phyloP scores from a whole-genome alignment of 2,797 vertebrate species.

The Tokudaia tokunoshimensis region DNA sequence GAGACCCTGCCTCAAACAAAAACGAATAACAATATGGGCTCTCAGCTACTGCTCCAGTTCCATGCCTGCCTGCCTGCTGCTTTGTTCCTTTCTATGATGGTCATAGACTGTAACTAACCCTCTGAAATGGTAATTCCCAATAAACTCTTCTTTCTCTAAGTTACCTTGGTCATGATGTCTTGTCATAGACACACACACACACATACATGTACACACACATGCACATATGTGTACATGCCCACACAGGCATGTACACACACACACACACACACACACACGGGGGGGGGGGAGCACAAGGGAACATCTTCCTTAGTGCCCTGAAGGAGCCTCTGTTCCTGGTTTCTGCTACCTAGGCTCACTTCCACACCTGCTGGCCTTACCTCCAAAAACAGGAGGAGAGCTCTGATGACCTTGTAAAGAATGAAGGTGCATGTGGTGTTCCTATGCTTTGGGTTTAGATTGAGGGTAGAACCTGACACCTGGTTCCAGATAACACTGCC shows the following conservation, averaged over 20 bases:
- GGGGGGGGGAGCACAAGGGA: neutral
- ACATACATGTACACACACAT: neutral
- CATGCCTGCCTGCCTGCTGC: neutral
- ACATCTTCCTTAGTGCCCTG: neutral
- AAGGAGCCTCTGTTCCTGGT: neutral
- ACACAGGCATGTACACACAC: neutral
- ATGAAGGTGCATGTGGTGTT: neutral
- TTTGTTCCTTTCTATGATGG: neutral
- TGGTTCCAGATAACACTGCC: neutral
- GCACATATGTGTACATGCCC: neutral
- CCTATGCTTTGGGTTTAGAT: neutral
- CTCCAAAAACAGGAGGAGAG: neutral
- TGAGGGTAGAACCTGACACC: neutral
- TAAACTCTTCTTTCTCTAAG: neutral
- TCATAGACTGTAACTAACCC: neutral
- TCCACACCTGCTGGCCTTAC: neutral
- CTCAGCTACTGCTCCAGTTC: neutral
- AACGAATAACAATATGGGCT: neutral
- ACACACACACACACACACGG: neutral
- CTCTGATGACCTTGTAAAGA: neutral
- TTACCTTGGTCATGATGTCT: neutral
- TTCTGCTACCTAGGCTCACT: neutral
- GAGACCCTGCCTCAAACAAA: neutral
- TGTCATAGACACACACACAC: neutral
- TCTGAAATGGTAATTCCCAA: neutral